These are phyloP conservation scores for Hassar affinis DNA, from an alignment of 2,113 vertebrate genomes.

Conservation along the genomic window DNA sequence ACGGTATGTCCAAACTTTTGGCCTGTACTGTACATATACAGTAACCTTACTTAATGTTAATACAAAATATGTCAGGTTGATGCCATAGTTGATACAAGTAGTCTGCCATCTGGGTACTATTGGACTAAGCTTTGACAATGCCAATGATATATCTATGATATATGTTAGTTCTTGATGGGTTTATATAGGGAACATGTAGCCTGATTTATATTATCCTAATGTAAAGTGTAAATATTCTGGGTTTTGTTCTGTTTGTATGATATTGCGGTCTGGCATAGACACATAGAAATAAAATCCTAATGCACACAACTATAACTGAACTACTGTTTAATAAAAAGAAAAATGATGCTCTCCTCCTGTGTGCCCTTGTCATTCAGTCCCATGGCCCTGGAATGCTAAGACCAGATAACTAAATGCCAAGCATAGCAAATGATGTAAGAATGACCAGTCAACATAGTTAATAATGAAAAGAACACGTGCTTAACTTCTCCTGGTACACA, in stretches of 20 bases:
- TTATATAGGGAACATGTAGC: too few species aligned
- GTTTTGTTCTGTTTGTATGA: background rate
- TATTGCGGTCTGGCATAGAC: background rate
- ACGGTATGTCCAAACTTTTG: too few species aligned
- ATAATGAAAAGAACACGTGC: conserved; percentile 59
- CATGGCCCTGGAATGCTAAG: conserved; percentile 60
- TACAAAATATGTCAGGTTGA: too few species aligned
- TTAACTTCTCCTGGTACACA: conserved; percentile 48
- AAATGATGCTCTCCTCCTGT: background rate
- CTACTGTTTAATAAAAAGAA: background rate
- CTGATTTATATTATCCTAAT: too few species aligned
- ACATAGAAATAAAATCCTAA: background rate
- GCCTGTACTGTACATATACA: too few species aligned
- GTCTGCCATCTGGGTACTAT: too few species aligned
- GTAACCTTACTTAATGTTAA: too few species aligned
- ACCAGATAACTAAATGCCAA: conserved; percentile 71
- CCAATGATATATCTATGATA: too few species aligned
- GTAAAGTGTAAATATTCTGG: background rate
- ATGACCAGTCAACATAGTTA: conserved; percentile 63
- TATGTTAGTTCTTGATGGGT: too few species aligned
- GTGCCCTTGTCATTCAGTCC: conserved; percentile 64
- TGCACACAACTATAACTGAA: background rate
- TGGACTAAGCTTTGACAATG: too few species aligned
- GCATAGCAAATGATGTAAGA: conserved; percentile 66
- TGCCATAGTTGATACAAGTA: too few species aligned